A percentile compares a stretch with the other conserved stretches of the same genome.
Conservation (phyloP, 2,797 vertebrate species). For the Parotocinclus haroldoi region DNA sequence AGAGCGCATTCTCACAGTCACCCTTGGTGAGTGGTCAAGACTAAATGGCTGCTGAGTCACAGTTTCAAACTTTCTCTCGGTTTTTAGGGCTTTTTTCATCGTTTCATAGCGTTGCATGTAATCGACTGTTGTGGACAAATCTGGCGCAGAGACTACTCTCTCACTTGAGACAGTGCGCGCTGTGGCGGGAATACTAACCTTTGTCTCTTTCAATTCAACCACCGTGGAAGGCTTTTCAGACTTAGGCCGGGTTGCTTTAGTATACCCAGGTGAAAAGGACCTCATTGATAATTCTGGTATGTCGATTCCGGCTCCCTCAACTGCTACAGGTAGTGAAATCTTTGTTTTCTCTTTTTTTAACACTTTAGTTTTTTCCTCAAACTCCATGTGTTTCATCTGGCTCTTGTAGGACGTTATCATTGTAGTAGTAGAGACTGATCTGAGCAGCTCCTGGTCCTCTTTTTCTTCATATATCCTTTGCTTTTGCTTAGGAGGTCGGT, state of each 20-base stretch:
- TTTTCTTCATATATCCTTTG: constrained; percentile 86
- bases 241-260: constrained; percentile 80
- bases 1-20: constrained; percentile 94
- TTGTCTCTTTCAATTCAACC: constrained; percentile 37
- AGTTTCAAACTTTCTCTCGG: constrained; percentile 85
- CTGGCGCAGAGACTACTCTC: constrained; percentile 76
- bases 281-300: constrained; percentile 73
- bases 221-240: constrained; percentile 72
- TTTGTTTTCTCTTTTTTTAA: constrained; percentile 73
- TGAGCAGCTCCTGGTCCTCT: constrained; percentile 90
- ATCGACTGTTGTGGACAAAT: constrained; percentile 84
- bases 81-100: constrained; percentile 89
- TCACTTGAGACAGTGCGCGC: constrained; percentile 76
- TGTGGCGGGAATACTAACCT: constrained; percentile 73
- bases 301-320: constrained; percentile 71
- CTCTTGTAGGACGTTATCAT: constrained; percentile 85
- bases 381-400: constrained; percentile 84
- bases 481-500: constrained; percentile 81
- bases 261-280: constrained; percentile 78
- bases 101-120: constrained; percentile 93
- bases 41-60: constrained; percentile 90
- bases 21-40: constrained; percentile 88
- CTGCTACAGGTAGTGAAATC: constrained; percentile 68
- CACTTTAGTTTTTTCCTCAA: constrained; percentile 83
- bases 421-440: constrained; percentile 77